Evolutionary conservation across 2,797 vertebrate genomes (phyloP).

Genomic region (Eurystomus glaucurus): DNA sequence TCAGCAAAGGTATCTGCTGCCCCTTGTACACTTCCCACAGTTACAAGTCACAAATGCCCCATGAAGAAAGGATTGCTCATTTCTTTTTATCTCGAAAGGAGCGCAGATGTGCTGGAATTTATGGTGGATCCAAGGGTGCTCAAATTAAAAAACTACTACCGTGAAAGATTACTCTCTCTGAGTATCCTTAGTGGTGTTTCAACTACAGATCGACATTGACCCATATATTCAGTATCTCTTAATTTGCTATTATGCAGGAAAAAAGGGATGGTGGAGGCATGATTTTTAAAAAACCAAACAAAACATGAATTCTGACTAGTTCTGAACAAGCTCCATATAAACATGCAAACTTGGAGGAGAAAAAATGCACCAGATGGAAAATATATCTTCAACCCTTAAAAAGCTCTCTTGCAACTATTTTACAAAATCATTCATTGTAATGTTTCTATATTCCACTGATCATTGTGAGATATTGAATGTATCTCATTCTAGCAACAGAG

Average conservation of each 20-base stretch:
- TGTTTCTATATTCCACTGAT: neutral
- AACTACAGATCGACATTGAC: neutral
- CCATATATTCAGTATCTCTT: neutral
- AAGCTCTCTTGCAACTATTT: neutral
- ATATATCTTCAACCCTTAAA: neutral
- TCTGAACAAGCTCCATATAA: neutral
- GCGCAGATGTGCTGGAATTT: neutral
- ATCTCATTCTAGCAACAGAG: neutral
- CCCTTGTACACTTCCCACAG: fast-evolving
- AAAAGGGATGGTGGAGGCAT: neutral
- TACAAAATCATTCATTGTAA: neutral
- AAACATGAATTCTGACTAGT: neutral
- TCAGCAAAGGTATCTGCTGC: neutral
- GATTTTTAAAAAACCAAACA: neutral
- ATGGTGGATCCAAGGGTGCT: neutral
- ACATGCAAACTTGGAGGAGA: neutral
- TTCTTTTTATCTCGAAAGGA: neutral
- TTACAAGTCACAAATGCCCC: fast-evolving
- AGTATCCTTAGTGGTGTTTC: neutral
- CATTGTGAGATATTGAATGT: neutral
- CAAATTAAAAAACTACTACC: neutral
- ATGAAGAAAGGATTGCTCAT: neutral
- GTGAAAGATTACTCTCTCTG: neutral
- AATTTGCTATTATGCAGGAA: neutral
- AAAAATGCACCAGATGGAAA: neutral